These are phyloP conservation scores for Ctenopoma kingsleyae DNA, from an alignment of 2,797 vertebrate species.

Conservation along the genomic window DNA sequence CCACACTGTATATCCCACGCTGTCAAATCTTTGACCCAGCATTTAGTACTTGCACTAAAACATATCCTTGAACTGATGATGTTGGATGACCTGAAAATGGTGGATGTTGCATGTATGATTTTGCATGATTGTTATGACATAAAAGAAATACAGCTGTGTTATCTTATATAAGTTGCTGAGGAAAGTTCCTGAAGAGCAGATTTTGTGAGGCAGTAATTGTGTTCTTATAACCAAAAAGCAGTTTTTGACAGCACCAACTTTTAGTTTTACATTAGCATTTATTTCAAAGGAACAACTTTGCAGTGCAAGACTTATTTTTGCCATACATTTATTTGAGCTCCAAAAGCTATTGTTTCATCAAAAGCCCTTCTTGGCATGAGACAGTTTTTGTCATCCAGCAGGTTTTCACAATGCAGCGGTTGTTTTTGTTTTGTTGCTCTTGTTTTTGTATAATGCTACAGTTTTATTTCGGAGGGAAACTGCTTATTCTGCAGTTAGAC, in stretches of 20 bases:
- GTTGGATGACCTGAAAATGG: background rate
- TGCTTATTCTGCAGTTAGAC: conserved; percentile 41
- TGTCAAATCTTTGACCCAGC: conserved; percentile 30
- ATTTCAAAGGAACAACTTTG: conserved; percentile 39
- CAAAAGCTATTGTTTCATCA: conserved; percentile 46
- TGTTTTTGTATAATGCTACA: conserved; percentile 17
- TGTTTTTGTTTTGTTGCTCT: conserved; percentile 41
- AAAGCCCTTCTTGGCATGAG: conserved; percentile 37
- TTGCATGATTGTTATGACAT: background rate
- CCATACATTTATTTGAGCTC: conserved; percentile 32
- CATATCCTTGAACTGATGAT: background rate
- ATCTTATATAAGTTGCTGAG: background rate
- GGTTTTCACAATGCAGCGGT: conserved; percentile 41
- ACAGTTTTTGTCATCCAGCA: conserved; percentile 23
- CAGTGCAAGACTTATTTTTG: conserved; percentile 26
- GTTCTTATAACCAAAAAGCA: conserved; percentile 9
- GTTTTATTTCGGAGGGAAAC: conserved; percentile 35
- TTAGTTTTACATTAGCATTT: conserved; percentile 27
- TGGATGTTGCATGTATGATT: background rate
- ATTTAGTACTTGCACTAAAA: conserved; percentile 20
- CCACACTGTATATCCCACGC: background rate
- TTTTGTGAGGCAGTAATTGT: conserved; percentile 9
- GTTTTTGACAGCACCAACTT: conserved; percentile 6
- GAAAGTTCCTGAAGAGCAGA: conserved; percentile 1
- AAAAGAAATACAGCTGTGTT: background rate